Evolutionary conservation across 1,140 invertebrate genomes (phyloP).

Genomic region (Heliothis virescens): DNA sequence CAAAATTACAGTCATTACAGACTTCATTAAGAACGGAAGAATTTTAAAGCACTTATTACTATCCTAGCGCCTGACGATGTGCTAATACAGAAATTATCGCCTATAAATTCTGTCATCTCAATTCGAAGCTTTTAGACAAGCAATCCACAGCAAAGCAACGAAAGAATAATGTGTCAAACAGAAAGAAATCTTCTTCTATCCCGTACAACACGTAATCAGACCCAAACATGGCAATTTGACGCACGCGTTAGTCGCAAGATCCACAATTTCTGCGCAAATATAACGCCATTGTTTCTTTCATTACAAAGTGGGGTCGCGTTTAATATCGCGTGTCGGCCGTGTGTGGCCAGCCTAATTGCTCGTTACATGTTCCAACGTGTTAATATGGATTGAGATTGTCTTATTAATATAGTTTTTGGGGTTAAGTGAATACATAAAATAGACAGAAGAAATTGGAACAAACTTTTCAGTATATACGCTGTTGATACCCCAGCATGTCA

Average conservation of each 20-base stretch:
- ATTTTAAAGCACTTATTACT: too few relatives aligned
- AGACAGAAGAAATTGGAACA: neutral
- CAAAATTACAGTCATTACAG: too few relatives aligned
- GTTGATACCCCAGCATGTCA: too few relatives aligned
- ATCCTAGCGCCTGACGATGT: too few relatives aligned
- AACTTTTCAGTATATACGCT: too few relatives aligned
- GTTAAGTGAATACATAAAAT: neutral
- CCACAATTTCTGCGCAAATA: slow-evolving; percentile 59
- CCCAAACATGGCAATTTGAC: slow-evolving; percentile 61
- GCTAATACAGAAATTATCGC: too few relatives aligned
- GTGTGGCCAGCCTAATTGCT: slow-evolving; percentile 61
- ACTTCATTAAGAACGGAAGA: too few relatives aligned
- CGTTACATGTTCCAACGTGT: slow-evolving; percentile 56
- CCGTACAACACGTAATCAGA: slow-evolving; percentile 57
- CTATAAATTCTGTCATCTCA: too few relatives aligned
- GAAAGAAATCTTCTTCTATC: neutral
- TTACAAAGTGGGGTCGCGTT: slow-evolving; percentile 57
- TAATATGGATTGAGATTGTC: slow-evolving; percentile 47
- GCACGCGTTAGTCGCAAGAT: slow-evolving; percentile 62
- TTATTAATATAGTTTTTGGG: slow-evolving; percentile 40
- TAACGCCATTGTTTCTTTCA: slow-evolving; percentile 62
- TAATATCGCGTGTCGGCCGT: slow-evolving; percentile 50
- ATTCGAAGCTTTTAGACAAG: too few relatives aligned
- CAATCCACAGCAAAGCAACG: neutral
- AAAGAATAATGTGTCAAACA: neutral